Conservation (phyloP, 2,797 vertebrate genomes). For the Euphonia xanthogaster region DNA sequence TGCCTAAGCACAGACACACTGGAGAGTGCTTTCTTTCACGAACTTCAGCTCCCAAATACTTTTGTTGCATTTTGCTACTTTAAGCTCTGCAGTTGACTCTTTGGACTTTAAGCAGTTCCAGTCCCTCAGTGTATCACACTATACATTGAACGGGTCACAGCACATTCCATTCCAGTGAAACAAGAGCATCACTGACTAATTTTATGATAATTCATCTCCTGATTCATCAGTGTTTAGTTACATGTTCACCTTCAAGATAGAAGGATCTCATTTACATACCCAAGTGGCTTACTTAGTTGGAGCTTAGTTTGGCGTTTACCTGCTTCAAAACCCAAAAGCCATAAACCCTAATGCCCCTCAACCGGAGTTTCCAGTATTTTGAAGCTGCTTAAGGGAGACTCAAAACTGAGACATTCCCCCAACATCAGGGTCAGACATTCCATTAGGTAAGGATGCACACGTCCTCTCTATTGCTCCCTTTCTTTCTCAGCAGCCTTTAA, state of each 20-base stretch:
- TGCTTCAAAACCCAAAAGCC: neutral
- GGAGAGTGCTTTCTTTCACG: neutral
- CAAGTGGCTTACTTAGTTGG: neutral
- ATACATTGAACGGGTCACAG: neutral
- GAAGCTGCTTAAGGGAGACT: neutral
- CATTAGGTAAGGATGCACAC: neutral
- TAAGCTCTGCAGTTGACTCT: neutral
- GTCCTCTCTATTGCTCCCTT: neutral
- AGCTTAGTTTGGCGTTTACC: neutral
- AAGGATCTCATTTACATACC: neutral
- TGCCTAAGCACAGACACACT: neutral
- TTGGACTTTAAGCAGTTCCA: neutral
- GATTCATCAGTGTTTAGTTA: neutral
- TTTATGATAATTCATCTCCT: neutral
- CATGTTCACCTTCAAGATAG: neutral
- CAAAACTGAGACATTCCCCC: rapidly evolving
- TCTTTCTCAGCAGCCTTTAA: neutral
- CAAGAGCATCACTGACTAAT: neutral
- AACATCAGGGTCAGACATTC: neutral
- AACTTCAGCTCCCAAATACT: neutral
- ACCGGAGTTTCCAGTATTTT: neutral
- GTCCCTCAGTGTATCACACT: neutral
- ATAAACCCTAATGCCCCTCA: neutral
- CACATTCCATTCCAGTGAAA: slow-evolving; percentile 4
- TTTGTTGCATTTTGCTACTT: neutral